Conservation (phyloP, 2,888 invertebrate species). For the Zaprionus bogoriensis region DNA sequence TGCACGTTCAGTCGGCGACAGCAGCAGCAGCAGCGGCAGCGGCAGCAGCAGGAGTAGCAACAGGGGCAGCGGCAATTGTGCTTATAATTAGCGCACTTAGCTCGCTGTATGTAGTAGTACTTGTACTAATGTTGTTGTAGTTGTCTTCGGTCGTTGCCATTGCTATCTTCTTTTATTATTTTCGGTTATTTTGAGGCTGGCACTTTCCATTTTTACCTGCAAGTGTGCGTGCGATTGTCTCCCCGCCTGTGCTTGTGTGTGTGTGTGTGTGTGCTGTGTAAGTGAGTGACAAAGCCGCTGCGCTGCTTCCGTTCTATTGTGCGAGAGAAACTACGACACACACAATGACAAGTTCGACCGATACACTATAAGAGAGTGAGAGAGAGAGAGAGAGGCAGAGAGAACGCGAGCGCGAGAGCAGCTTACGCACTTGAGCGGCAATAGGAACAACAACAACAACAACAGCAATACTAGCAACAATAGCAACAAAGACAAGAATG, state of each 20-base stretch:
- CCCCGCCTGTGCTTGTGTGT: constrained; percentile 11
- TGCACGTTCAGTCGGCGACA: constrained; percentile 53
- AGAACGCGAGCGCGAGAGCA: constrained; percentile 8
- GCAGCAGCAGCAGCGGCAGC: constrained; percentile 13
- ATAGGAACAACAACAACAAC: constrained; percentile 14
- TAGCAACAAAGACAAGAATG: constrained; percentile 28
- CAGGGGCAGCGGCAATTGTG: constrained; percentile 37
- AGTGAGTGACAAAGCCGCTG: constrained; percentile 63
- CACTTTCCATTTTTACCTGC: constrained; percentile 73
- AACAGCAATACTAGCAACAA: constrained; percentile 16
- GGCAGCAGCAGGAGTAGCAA: not conserved
- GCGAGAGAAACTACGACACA: not conserved
- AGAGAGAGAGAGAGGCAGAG: constrained; percentile 6
- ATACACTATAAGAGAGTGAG: constrained; percentile 15
- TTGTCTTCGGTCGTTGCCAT: constrained; percentile 69
- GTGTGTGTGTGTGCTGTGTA: constrained; percentile 24
- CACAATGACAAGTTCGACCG: not conserved
- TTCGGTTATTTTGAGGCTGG: constrained; percentile 57
- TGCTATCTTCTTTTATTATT: constrained; percentile 66
- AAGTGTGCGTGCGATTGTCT: constrained; percentile 40
- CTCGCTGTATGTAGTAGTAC: constrained; percentile 16
- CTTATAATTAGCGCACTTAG: constrained; percentile 68
- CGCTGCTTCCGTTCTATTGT: constrained; percentile 73
- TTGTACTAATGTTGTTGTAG: too few relatives aligned
- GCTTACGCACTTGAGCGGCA: constrained; percentile 56